Evolutionary conservation across 2,113 vertebrate genomes (phyloP), one percentile per base, ranked within the genome.

Genomic region (Psittacula cyanocephala): DNA sequence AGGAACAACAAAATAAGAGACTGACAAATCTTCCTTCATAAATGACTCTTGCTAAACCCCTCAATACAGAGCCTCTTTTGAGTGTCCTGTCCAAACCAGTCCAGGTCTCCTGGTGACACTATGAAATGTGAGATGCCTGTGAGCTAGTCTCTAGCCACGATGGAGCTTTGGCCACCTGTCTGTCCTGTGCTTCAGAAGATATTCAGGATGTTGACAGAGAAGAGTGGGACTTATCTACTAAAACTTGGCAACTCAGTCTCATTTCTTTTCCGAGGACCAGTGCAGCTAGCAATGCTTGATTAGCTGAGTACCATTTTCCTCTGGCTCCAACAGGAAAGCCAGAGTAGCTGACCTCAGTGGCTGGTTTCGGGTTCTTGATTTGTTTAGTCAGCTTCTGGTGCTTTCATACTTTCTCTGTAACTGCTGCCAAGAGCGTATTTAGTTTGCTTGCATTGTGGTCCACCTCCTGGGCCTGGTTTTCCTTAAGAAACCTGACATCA

Each of bases 161-260:
- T 8, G 6, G 60, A 63, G 74, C 57, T 79, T 59, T 94, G 88
- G 88, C 75, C 85, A 94, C 92, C 79, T 93, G 82, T 85, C 70
- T 85, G 78, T 80, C 53, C 63, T 62, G 0, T 57, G 71, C 91
- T 75, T 67, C 64, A 67, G 64, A 55, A 83, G 59, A 29, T 28
- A 86, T 37, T 44, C 53, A 49, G 80, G 79, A 70, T 79, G 83
- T 68, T 89, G 88, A 75, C 65, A 81, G 80, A 72, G 67, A 33
- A 67, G 72, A 81, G 83, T 43, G 69, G 55, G 46, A 74, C 55
- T 88, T 90, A 35, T 0, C 64, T 91, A 13, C 43, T 24, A 15
- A 78, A 71, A 70, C 69, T 71, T 88, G 91, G 88, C 92, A 91
- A 8, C 5, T 10, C 68, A 18, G 27, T 31, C 43, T 60, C 0